These are phyloP conservation scores for Phyllostomus hastatus DNA, from an alignment of 2,113 vertebrate genomes.

Conservation along the genomic window DNA sequence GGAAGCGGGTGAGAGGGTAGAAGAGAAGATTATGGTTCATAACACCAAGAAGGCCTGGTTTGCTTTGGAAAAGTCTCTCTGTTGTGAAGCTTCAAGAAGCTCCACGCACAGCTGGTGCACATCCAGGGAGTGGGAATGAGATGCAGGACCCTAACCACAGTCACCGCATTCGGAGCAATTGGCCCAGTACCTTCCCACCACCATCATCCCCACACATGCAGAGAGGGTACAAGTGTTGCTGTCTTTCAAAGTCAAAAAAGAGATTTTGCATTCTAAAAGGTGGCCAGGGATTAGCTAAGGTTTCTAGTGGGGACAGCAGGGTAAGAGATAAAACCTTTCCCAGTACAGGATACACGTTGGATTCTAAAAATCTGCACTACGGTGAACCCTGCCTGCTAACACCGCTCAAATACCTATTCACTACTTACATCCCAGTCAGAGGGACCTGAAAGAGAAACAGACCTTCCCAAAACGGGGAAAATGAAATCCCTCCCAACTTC, in stretches of 20 bases:
- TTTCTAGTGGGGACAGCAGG: background rate
- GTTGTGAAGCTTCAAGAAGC: background rate
- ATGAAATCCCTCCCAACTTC: background rate
- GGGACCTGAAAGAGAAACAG: background rate
- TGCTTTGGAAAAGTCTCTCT: background rate
- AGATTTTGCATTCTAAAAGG: background rate
- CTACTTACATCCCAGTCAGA: background rate
- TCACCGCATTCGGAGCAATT: background rate
- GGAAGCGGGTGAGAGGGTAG: background rate
- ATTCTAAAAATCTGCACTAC: background rate
- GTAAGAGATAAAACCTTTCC: background rate
- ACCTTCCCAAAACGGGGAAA: background rate
- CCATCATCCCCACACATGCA: background rate
- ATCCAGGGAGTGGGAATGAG: background rate
- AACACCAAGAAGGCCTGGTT: background rate
- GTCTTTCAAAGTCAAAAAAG: background rate
- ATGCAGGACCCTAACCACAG: fast-evolving
- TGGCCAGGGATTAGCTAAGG: background rate
- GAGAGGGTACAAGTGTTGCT: background rate
- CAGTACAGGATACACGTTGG: fast-evolving
- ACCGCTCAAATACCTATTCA: fast-evolving
- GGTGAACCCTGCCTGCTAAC: background rate
- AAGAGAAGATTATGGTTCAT: background rate
- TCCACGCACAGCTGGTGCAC: fast-evolving
- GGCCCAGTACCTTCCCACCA: background rate